phyloP scores from a whole-genome alignment of 1,140 invertebrate genomes.

The Euschistus heros region DNA sequence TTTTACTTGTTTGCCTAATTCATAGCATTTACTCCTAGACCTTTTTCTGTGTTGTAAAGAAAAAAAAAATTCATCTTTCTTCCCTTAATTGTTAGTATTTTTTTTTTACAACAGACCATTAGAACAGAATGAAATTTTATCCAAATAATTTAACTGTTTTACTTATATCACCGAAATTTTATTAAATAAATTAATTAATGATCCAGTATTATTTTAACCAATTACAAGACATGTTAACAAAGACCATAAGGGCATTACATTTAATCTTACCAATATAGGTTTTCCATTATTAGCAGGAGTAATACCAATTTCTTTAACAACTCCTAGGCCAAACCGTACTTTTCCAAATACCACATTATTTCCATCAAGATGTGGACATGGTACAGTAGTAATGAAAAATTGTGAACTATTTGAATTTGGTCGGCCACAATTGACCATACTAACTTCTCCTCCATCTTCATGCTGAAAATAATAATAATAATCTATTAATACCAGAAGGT shows the following conservation, averaged over 20 bases:
- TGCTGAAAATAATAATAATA: slow-evolving; percentile 40
- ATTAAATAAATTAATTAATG: no score
- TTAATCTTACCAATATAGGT: slow-evolving; percentile 32
- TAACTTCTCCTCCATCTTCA: slow-evolving; percentile 54
- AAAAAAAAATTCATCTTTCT: no score
- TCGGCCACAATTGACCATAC: slow-evolving; percentile 80
- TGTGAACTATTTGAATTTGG: slow-evolving; percentile 85
- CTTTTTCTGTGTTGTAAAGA: no score
- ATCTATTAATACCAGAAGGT: background rate
- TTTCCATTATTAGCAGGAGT: slow-evolving; percentile 43
- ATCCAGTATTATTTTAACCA: no score
- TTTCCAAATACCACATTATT: slow-evolving; percentile 85
- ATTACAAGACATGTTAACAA: no score
- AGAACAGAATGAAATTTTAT: no score
- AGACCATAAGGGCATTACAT: background rate
- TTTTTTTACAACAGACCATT: no score
- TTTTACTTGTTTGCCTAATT: no score
- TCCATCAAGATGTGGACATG: slow-evolving; percentile 75
- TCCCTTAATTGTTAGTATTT: no score
- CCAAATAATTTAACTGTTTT: no score
- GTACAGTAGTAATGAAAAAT: slow-evolving; percentile 83
- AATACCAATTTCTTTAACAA: slow-evolving; percentile 53
- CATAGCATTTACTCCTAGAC: no score
- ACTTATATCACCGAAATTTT: no score
- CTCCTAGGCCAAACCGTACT: slow-evolving; percentile 57